Evolutionary conservation across 2,797 vertebrate species (phyloP).

Genomic region (Sebastes taczanowskii): DNA sequence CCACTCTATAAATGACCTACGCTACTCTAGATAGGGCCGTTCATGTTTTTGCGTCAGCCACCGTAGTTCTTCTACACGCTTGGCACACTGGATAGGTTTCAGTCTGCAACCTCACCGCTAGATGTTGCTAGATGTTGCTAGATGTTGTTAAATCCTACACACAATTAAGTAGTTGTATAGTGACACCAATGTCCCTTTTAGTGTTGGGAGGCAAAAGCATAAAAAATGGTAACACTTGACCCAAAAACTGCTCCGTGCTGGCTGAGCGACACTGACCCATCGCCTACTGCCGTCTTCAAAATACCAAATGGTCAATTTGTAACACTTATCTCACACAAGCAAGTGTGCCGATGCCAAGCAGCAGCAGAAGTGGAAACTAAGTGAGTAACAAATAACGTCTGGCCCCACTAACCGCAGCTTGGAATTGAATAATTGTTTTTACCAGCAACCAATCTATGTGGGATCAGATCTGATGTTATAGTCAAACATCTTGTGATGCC

Average conservation of each 20-base stretch:
- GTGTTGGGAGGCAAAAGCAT: neutral
- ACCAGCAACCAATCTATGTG: neutral
- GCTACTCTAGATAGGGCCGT: too few species aligned
- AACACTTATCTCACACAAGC: neutral
- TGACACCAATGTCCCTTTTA: neutral
- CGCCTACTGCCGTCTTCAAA: neutral
- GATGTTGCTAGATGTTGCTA: too few species aligned
- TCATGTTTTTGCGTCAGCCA: accelerated
- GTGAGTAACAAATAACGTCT: neutral
- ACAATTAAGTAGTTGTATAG: neutral
- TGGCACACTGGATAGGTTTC: too few species aligned
- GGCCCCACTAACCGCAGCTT: neutral
- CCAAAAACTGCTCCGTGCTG: neutral
- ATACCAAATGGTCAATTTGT: neutral
- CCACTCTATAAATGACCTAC: too few species aligned
- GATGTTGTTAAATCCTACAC: too few species aligned
- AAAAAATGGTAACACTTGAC: neutral
- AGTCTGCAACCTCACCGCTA: too few species aligned
- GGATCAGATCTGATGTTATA: neutral
- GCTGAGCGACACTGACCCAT: neutral
- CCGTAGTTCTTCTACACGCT: too few species aligned
- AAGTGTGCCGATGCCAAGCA: neutral
- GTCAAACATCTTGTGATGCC: neutral
- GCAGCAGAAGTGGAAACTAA: neutral
- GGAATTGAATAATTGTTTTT: neutral